A percentile compares a stretch with the other conserved stretches of the same genome.
These are phyloP conservation scores for Brachyistius frenatus DNA, from an alignment of 2,113 vertebrate genomes.

Conservation along the genomic window DNA sequence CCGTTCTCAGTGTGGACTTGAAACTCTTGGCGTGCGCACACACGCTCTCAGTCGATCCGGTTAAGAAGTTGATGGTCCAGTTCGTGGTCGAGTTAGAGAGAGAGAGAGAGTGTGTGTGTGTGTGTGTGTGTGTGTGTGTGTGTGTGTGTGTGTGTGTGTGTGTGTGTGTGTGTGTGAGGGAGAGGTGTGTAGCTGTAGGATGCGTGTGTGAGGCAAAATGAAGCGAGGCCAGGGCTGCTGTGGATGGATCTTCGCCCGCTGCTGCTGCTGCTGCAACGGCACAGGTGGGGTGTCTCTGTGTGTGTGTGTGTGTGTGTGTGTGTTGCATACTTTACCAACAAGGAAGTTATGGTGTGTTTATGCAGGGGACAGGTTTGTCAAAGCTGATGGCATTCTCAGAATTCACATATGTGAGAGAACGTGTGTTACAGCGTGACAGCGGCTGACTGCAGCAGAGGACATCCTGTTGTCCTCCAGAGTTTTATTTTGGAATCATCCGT, in stretches of 20 bases:
- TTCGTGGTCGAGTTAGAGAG: no score
- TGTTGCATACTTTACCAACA: no score
- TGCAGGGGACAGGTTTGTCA: no score
- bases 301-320: neutral
- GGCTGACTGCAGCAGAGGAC: no score
- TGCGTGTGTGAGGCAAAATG: slow-evolving; percentile 68
- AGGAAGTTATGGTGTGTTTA: no score
- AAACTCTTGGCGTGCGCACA: slow-evolving; percentile 10
- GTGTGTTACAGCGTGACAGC: no score
- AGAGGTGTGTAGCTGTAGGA: slow-evolving; percentile 26
- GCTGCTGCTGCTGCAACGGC: slow-evolving; percentile 71
- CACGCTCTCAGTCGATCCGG: no score
- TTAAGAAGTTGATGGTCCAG: neutral
- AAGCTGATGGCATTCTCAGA: no score
- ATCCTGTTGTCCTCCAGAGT: no score
- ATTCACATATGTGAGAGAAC: no score
- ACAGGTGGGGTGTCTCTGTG: slow-evolving; percentile 58
- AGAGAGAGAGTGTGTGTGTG: no score
- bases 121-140: neutral
- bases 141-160: slow-evolving; percentile 22
- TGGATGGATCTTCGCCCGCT: slow-evolving; percentile 68
- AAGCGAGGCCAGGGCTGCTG: slow-evolving; percentile 64
- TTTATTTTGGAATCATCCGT: no score
- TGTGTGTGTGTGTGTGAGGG: slow-evolving; percentile 4
- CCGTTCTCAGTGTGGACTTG: slow-evolving; percentile 41